Conservation (phyloP, 2,888 invertebrate genomes). For the Tetragonisca angustula region DNA sequence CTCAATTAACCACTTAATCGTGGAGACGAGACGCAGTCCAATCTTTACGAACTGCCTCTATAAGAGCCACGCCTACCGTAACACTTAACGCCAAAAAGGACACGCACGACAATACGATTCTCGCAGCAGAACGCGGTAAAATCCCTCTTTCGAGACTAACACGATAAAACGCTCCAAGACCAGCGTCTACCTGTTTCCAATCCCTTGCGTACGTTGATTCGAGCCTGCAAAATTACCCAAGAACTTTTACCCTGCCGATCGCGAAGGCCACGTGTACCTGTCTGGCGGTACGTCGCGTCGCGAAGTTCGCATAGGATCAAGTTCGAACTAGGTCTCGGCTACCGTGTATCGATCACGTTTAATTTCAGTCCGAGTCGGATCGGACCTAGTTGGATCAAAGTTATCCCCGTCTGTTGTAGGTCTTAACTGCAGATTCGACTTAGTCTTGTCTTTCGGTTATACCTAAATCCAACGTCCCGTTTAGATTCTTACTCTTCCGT, state of each 20-base stretch:
- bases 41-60: conserved; percentile 25
- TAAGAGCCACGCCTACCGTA: conserved; percentile 36
- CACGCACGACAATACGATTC: conserved; percentile 1
- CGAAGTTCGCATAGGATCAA: neutral
- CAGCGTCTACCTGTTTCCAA: neutral
- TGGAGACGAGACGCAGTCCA: conserved; percentile 42
- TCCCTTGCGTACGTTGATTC: neutral
- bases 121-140: neutral
- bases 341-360: conserved; percentile 3
- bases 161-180: neutral
- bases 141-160: neutral
- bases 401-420: neutral
- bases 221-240: too few species aligned
- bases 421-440: neutral
- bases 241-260: neutral
- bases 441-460: neutral
- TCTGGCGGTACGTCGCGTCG: neutral
- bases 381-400: neutral
- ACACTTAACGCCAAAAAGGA: conserved; percentile 7
- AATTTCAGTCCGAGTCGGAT: conserved; percentile 4
- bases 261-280: neutral
- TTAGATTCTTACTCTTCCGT: neutral
- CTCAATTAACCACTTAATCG: conserved; percentile 45
- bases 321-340: conserved; percentile 6
- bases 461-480: neutral